Base-by-base conservation (phyloP, 2,797 vertebrate species). In the Cyclura pinguis region DNA sequence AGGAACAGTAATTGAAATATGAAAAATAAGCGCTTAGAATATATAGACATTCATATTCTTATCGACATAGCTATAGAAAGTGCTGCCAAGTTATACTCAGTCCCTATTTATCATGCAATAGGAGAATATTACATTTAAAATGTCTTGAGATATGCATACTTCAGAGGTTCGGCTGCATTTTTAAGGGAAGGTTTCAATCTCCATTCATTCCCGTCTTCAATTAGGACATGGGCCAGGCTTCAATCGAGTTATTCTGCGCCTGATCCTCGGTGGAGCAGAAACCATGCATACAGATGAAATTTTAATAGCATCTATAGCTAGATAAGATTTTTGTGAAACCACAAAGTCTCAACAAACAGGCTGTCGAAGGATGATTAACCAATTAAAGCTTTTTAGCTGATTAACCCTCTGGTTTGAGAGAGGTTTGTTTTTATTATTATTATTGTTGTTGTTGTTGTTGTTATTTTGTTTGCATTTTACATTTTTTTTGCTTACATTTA, bases 171-270 rank as follows among this genome's bases (percentile, higher is more conserved):
- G 88, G 42, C 87, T 1, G 0, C 20, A 20, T 62, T 62, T 9
- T 47, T 62, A 91, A 91, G 90, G 2, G 29, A 42, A 7, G 35
- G 2, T 69, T 92, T 90, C 86, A n/a, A 42, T 91, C 92, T 27
- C 82, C 90, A 90, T 93, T 93, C 89, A 91, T 84, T 90, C 91
- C 29, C 76, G 32, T 80, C 67, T 78, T 64, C 93, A 91, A 93
- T 94, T 93, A 94, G 38, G 72, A 94, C 92, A 93, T 87, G 59
- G 78, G 89, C 62, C 92, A 62, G 52, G 88, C 67, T 85, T 73
- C 67, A 77, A 62, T 73, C 85, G 74, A 0, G 20, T 14, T 73
- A 85, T 76, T 77, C 91, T 88, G 89, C 90, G 87, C 72, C 62
- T 93, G 89, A 59, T 90, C 93, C 93, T n/a, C 6, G n/a, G 88